phyloP scores from a whole-genome alignment of 2,113 vertebrate genomes.

The Anthoscopus minutus region DNA sequence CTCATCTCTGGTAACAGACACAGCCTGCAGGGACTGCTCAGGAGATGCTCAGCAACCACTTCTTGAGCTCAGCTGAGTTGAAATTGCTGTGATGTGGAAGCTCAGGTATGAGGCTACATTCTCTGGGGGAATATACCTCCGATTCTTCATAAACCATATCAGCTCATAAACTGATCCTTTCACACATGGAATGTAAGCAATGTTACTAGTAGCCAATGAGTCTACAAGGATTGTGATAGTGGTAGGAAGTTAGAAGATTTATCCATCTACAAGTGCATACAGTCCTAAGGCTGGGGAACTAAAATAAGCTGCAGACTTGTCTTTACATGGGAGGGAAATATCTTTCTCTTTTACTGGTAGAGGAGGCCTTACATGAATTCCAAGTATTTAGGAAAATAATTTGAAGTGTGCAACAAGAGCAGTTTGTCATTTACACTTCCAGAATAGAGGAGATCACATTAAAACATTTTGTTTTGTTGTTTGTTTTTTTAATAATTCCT shows the following conservation, averaged over 20 bases:
- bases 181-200: background rate
- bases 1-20: background rate
- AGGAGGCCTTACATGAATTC: background rate
- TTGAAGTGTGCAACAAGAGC: background rate
- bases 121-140: background rate
- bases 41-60: background rate
- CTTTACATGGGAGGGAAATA: background rate
- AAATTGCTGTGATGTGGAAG: background rate
- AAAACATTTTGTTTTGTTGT: background rate
- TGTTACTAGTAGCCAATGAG: background rate
- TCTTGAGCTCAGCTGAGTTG: background rate
- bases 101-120: background rate
- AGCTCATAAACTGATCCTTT: background rate
- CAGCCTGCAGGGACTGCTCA: background rate
- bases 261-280: background rate
- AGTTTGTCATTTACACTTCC: background rate
- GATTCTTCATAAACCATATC: background rate
- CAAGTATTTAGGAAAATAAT: background rate
- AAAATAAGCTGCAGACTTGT: background rate
- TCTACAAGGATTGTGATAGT: background rate
- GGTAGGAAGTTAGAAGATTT: background rate
- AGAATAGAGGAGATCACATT: background rate
- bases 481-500: background rate
- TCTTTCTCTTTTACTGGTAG: background rate
- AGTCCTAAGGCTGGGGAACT: background rate